These are phyloP conservation scores for Takifugu flavidus DNA, from an alignment of 2,113 vertebrate genomes.

Conservation along the genomic window DNA sequence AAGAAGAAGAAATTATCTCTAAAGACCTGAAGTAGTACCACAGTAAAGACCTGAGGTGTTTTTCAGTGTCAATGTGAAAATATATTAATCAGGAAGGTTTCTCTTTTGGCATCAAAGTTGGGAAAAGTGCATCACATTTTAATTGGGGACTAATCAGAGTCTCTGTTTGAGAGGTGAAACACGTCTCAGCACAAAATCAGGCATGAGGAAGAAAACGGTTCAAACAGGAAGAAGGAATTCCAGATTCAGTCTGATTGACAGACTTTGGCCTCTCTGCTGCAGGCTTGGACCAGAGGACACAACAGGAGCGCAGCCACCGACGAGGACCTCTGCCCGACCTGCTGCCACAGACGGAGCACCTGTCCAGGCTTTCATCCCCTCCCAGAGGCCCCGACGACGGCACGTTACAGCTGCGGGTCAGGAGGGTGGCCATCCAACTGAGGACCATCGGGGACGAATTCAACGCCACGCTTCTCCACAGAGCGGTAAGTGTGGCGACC, in stretches of 20 bases:
- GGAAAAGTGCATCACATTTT: no score
- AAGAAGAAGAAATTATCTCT: conserved; percentile 43
- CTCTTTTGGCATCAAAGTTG: no score
- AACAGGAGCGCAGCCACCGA: conserved; percentile 1
- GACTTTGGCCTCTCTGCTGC: conserved; percentile 1
- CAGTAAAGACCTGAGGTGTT: background rate
- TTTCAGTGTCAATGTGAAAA: background rate
- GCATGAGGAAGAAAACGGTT: background rate
- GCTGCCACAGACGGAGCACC: conserved; percentile 49
- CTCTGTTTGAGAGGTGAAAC: no score
- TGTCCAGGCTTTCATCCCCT: conserved; percentile 14
- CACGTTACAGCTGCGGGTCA: conserved; percentile 31
- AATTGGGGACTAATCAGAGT: no score
- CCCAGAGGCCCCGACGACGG: conserved; percentile 25
- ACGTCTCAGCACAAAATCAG: background rate
- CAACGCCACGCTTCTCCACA: conserved; percentile 57
- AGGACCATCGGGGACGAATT: conserved; percentile 69
- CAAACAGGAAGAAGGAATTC: background rate
- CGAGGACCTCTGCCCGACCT: conserved; percentile 50
- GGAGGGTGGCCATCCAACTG: conserved; percentile 64
- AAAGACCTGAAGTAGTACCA: background rate
- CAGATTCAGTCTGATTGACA: background rate
- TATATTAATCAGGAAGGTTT: no score
- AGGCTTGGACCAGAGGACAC: conserved; percentile 40
- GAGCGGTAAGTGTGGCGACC: conserved; percentile 56